phyloP scores from a whole-genome alignment of 2,888 invertebrate species.

The Altica lythri region DNA sequence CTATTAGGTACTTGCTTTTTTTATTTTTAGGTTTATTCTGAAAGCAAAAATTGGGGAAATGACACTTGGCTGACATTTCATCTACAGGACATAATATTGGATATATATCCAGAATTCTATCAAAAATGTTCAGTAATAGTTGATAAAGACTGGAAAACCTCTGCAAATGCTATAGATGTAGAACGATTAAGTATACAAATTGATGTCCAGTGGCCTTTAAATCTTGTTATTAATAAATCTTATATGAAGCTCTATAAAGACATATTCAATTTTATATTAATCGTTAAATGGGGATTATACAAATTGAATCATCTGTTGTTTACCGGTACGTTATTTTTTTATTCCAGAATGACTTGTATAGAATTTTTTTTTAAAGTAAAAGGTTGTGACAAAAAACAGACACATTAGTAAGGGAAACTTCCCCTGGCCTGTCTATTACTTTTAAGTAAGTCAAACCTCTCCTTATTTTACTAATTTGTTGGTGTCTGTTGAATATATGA shows the following conservation, averaged over 20 bases:
- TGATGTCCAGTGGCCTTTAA: constrained; percentile 52
- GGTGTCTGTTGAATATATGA: too few species aligned
- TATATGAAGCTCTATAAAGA: constrained; percentile 50
- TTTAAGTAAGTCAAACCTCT: too few species aligned
- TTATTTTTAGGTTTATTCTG: constrained; percentile 41
- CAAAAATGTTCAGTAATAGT: constrained; percentile 48
- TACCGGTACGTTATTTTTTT: constrained; percentile 42
- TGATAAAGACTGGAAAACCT: constrained; percentile 42
- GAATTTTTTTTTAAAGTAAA: constrained; percentile 6
- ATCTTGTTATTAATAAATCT: constrained; percentile 49
- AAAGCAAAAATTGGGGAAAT: constrained; percentile 47
- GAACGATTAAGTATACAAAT: constrained; percentile 48
- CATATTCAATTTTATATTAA: constrained; percentile 52
- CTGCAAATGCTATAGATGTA: constrained; percentile 45
- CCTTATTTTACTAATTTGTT: too few species aligned
- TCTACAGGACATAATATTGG: constrained; percentile 53
- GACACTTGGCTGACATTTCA: constrained; percentile 51
- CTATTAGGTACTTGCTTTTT: too few species aligned
- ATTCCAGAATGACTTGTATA: not conserved
- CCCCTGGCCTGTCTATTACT: too few species aligned
- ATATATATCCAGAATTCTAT: constrained; percentile 51
- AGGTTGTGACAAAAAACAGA: too few species aligned
- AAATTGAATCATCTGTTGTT: constrained; percentile 51
- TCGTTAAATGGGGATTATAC: constrained; percentile 54
- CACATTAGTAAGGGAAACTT: too few species aligned